Percentiles rank a stretch among this genome's conserved stretches.
Evolutionary conservation across 2,113 vertebrate genomes (phyloP).

Genomic region (Sclerurus mexicanus): DNA sequence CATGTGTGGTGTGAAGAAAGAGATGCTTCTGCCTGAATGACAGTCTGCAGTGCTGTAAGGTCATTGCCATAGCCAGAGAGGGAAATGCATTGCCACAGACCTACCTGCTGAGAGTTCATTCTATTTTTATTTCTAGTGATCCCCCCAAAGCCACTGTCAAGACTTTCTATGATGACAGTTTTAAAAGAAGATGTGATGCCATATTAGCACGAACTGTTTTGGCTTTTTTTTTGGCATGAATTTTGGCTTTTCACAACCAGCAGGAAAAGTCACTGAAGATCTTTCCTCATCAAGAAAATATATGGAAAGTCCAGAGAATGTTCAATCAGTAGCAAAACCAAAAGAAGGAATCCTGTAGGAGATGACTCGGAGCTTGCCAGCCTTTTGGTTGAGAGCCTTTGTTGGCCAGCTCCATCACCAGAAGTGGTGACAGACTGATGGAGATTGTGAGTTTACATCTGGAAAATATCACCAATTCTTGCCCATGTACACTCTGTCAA

Average conservation of each 20-base stretch:
- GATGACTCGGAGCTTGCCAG: background rate
- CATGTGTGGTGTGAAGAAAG: background rate
- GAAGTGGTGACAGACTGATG: background rate
- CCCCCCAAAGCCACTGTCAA: background rate
- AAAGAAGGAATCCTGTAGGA: background rate
- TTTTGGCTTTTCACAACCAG: background rate
- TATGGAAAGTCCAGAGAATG: background rate
- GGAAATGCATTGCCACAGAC: background rate
- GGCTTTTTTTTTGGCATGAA: too few species aligned
- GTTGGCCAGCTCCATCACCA: background rate
- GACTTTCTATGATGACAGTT: background rate
- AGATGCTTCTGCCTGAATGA: background rate
- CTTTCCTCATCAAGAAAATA: background rate
- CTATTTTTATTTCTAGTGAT: background rate
- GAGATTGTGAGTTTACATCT: background rate
- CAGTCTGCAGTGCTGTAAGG: background rate
- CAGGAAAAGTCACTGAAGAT: background rate
- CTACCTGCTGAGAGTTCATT: background rate
- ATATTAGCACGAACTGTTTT: accelerated
- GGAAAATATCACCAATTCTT: background rate
- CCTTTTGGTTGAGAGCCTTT: background rate
- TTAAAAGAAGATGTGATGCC: background rate
- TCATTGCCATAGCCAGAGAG: background rate
- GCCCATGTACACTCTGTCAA: background rate
- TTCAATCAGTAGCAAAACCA: background rate